Evolutionary conservation across 1,140 invertebrate species (phyloP).

Genomic region (Ephestia elutella): DNA sequence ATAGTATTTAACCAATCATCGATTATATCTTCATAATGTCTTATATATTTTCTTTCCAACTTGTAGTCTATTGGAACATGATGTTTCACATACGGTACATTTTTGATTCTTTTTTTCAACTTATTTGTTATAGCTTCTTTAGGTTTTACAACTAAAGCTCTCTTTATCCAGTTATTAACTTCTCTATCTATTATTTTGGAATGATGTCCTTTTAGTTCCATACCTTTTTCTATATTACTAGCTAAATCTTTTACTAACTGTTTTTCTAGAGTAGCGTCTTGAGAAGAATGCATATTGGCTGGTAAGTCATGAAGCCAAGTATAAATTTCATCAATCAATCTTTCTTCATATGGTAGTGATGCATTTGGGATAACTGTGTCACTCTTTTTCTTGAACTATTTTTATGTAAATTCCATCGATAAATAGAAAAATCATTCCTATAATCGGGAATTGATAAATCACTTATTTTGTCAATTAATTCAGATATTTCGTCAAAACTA

Average conservation of each 20-base stretch:
- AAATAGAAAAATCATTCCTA: background rate
- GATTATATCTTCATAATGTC: conserved; percentile 1
- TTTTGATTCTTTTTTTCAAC: background rate
- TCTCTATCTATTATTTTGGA: background rate
- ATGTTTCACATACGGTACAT: background rate
- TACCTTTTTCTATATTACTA: background rate
- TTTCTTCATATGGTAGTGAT: background rate
- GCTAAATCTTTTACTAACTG: conserved; percentile 10
- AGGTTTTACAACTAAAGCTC: background rate
- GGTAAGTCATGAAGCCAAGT: conserved; percentile 13
- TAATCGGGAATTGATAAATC: background rate
- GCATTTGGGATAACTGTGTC: background rate
- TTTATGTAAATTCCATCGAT: too few species aligned
- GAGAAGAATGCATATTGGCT: background rate
- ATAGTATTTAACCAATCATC: background rate
- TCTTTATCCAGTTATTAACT: background rate
- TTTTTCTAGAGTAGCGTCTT: background rate
- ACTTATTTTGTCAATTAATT: background rate
- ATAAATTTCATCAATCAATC: conserved; percentile 12
- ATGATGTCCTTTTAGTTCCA: background rate
- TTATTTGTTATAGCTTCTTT: background rate
- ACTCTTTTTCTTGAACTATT: background rate
- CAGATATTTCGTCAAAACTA: background rate
- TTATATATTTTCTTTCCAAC: background rate
- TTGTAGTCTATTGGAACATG: background rate